A percentile compares a stretch with the other conserved stretches of the same genome.
These are phyloP conservation scores for Megaustenia siamemsis DNA, from an alignment of 2,888 invertebrate species.

Conservation along the genomic window DNA sequence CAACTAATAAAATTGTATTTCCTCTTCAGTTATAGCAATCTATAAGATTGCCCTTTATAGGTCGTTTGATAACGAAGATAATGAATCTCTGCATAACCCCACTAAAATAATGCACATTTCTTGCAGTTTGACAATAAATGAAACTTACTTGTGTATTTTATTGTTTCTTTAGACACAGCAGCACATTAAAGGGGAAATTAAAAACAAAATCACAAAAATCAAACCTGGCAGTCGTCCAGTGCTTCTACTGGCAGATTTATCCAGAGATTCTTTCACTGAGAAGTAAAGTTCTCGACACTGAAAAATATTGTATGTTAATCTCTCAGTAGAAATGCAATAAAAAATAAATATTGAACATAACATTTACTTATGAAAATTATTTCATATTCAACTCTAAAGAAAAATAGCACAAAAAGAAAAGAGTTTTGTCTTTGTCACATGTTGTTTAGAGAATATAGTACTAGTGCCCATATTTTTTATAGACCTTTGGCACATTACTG, in stretches of 20 bases:
- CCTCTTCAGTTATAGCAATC: too few species aligned
- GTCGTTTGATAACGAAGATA: too few species aligned
- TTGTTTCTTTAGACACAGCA: not conserved
- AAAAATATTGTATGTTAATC: not conserved
- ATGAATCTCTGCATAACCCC: too few species aligned
- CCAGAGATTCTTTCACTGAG: conserved; percentile 99
- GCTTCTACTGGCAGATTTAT: conserved; percentile 87
- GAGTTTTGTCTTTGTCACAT: too few species aligned
- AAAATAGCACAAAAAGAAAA: too few species aligned
- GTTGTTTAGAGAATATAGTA: too few species aligned
- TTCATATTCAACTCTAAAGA: too few species aligned
- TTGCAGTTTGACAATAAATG: not conserved
- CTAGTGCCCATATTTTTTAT: too few species aligned
- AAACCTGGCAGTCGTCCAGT: conserved; percentile 82
- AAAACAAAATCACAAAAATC: conserved; percentile 7
- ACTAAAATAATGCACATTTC: not conserved
- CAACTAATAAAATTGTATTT: too few species aligned
- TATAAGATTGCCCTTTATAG: too few species aligned
- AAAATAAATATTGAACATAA: not conserved
- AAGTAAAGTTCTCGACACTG: conserved; percentile 99
- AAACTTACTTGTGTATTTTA: not conserved
- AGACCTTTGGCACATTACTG: too few species aligned
- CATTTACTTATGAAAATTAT: too few species aligned
- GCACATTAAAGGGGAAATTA: not conserved
- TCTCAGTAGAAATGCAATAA: not conserved